Base-by-base conservation (phyloP, 2,113 vertebrate genomes). In the Garra rufa region DNA sequence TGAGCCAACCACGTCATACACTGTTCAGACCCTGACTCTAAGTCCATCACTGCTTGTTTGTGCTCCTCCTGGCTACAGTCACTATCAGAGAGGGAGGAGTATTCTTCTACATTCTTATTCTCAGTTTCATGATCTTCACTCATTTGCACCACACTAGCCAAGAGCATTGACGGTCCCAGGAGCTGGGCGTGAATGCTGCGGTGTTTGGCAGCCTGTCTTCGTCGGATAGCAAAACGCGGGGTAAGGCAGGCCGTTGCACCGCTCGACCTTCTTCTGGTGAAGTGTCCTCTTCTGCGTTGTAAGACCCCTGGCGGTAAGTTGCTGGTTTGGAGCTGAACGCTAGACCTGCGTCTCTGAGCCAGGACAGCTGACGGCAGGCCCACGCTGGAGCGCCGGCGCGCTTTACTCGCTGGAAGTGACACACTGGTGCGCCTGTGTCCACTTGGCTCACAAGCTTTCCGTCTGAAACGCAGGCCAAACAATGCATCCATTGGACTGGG, bases 401-500 rank as follows among this genome's bases (percentile, higher is more conserved):
- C 96, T 93, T 97, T 98, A 87, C 97, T 92, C 0, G 93, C 92
- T 76, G 95, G 94, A 85, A 97, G 89, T 0, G 95, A 90, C 76
- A 95, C 87, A 0, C 81, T 28, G 6, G 82, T 75, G 0, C 92
- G 91, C 78, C 82, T 44, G 2, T 81, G 81, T 73, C 85, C 38
- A 83, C 41, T 34, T 76, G 41, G 83, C 74, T 85, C 76, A 71
- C 79, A 85, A 0, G 75, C 41, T 84, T 95, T 94, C 89, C 89
- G 30, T 78, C 91, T 90, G 59, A 98, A 98, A 85, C 95, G 97
- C 44, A 94, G 94, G 80, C 93, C 94, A 87, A 98, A 96, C 92
- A 98, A 98, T 44, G 92, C 94, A 85, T 97, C 96, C 97, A 98
- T 98, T 75, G 44, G 63, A 69, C 73, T 69, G 17, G 80, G 30